phyloP scores from a whole-genome alignment of 2,888 invertebrate genomes.

The Hybos culiciformis region DNA sequence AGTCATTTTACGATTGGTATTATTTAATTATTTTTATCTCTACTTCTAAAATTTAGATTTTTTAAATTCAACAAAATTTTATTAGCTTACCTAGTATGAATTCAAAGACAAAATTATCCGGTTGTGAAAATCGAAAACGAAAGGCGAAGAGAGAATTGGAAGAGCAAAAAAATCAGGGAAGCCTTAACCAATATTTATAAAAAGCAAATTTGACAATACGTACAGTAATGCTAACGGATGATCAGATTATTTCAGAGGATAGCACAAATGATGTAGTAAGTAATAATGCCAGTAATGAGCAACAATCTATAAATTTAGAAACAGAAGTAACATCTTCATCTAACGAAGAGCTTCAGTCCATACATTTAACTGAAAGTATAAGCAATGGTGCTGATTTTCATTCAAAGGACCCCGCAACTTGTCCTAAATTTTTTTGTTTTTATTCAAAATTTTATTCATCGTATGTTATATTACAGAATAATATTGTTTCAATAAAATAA shows the following conservation, averaged over 20 bases:
- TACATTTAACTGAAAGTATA: neutral
- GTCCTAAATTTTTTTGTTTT: neutral
- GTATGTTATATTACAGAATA: no score
- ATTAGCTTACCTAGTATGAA: neutral
- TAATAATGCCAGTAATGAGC: neutral
- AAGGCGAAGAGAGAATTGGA: neutral
- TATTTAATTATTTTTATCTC: neutral
- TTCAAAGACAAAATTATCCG: neutral
- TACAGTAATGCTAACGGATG: neutral
- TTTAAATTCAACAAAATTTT: neutral
- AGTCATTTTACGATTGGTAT: neutral
- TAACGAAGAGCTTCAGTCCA: neutral
- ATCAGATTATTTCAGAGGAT: neutral
- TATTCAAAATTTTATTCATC: no score
- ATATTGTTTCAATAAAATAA: no score
- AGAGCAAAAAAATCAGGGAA: neutral
- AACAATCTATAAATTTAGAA: neutral
- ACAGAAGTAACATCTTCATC: neutral
- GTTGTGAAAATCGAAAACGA: neutral
- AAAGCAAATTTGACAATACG: neutral
- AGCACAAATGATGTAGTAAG: neutral
- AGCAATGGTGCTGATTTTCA: neutral
- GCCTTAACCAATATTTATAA: neutral
- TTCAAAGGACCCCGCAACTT: neutral
- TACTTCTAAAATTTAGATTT: neutral